Base-by-base conservation (phyloP, 2,888 invertebrate species). In the Lissonota sp. region DNA sequence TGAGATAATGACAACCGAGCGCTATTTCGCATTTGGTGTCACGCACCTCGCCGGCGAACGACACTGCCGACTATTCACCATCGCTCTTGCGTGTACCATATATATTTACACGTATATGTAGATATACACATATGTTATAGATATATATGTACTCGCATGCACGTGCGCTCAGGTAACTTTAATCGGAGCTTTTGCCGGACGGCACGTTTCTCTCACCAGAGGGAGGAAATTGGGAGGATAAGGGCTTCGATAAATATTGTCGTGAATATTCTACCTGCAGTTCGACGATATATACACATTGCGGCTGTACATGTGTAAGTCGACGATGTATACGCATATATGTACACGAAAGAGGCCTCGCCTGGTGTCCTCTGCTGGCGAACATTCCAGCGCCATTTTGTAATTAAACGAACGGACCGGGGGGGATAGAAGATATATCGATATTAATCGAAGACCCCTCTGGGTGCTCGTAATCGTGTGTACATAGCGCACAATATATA, bases 381-480 rank as follows among this genome's bases (percentile, higher is more conserved):
- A 26, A 55, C 37, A 37, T 70, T 51, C 64, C 83, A 77, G 67
- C 83, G 82, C 85, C 86, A 87, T 87, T 87, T 86, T 87, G 87
- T 87, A 87, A 87, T 87, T 87, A 87, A 85, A 79, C 82, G 53
- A 12, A 8, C n/a, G n/a, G 42, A n/a, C 10, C 14, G 51, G 53
- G 51, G 53, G 69, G 66, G 81, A 40, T 10, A 10, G 55, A 73
- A 83, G 84, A 83, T 84, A 82, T 82, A 83, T 84, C 85, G 87
- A 84, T 87, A 87, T 87, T 87, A 86, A 87, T 87, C 86, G 86
- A 83, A 82, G 26, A 26, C 26, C 26, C 26, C 69, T 12, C 57
- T 63, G 46, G 55, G 62, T 69, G 62, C 55, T 69, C 46, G 69
- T 44, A 51, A 16, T 62, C 44, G 69, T 69, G 53, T 62, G 37